Evolutionary conservation across 1,140 invertebrate species (phyloP).

Genomic region (Aphaenogaster rudis): DNA sequence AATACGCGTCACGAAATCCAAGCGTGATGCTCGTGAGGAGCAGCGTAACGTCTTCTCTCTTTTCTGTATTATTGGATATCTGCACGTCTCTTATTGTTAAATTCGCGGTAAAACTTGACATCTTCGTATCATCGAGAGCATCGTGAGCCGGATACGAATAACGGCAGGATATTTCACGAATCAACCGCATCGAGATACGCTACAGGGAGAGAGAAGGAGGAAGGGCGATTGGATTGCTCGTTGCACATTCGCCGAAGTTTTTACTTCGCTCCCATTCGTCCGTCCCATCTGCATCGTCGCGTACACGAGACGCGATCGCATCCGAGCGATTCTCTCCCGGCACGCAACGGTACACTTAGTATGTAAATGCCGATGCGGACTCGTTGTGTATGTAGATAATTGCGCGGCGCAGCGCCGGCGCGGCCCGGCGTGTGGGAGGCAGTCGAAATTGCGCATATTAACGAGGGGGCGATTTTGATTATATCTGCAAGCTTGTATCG

Average conservation of each 20-base stretch:
- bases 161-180: slow-evolving; percentile 13
- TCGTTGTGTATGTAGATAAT: slow-evolving; percentile 70
- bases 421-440: slow-evolving; percentile 66
- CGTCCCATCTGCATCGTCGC: slow-evolving; percentile 68
- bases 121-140: not conserved
- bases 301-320: slow-evolving; percentile 63
- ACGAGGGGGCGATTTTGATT: slow-evolving; percentile 69
- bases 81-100: not conserved
- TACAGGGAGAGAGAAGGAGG: not conserved
- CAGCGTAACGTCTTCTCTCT: not conserved
- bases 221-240: not conserved
- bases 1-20: not conserved
- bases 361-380: slow-evolving; percentile 70
- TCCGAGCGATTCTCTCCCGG: slow-evolving; percentile 69
- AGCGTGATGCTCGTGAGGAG: not conserved
- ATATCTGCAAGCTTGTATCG: slow-evolving; percentile 64
- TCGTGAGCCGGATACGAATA: not conserved
- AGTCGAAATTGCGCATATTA: slow-evolving; percentile 77
- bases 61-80: not conserved
- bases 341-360: slow-evolving; percentile 77
- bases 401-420: slow-evolving; percentile 61
- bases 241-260: slow-evolving; percentile 6
- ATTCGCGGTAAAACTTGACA: slow-evolving; percentile 7
- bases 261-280: slow-evolving; percentile 49
- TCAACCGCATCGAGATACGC: not conserved